Base-by-base conservation (phyloP, 2,888 invertebrate genomes). In the Euclidia mi region DNA sequence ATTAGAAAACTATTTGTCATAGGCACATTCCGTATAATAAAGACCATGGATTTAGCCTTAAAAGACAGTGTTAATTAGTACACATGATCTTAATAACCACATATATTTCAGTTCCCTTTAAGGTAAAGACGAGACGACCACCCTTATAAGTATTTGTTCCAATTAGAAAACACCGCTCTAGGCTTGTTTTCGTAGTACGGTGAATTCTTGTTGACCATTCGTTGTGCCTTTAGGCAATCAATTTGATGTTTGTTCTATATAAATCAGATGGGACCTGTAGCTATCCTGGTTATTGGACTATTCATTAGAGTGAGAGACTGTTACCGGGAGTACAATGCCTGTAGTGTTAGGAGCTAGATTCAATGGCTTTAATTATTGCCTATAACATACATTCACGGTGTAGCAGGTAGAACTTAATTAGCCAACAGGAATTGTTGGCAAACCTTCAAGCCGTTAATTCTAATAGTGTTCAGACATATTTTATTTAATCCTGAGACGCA, bases 11-110 rank as follows among this genome's bases (percentile, higher is more conserved):
- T 20, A 6, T 31, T 32, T 29, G 31, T 50, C 38, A 40, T 63
- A 58, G 43, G 31, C 20, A 31, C 32, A 53, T 44, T 17, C 17
- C 32, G 15, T 29, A 3, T 34, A 50, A 55, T 35, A 55, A 44
- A 45, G 37, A 11, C 6, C 32, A 44, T 35, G 29, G 10, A 28
- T 28, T 28, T 35, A 20, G 46, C 82, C 76, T 56, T 77, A 79
- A 74, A 81, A 41, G 76, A 73, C 67, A 42, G 62, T 61, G 65
- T 81, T 89, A 88, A 88, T 88, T 84, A 88, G 82, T 82, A 70
- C 79, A 73, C 59, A 70, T 81, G 79, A 69, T 76, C 75, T 73
- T 70, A 81, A 83, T 83, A 81, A 78, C 71, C 62, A 68, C 74
- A 78, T 78, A 81, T 77, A 72, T 68, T 66, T 49, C 45, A 35